Base-by-base conservation (phyloP, 2,888 invertebrate genomes). In the Oscheius sp. region DNA sequence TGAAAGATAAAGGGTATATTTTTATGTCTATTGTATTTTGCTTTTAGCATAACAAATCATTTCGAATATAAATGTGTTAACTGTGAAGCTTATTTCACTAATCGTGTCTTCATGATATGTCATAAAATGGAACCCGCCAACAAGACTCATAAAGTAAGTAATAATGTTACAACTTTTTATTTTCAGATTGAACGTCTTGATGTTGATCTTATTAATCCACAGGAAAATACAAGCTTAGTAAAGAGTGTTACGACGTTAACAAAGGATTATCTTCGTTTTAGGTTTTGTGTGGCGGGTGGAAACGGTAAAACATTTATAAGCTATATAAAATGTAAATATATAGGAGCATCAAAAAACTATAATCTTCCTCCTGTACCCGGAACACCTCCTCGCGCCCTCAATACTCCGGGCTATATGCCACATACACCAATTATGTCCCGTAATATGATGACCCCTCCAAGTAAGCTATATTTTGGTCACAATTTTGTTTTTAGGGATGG, bases 61-160 rank as follows among this genome's bases (percentile, higher is more conserved):
- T 59, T 59, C 41, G 59, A 59, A 44, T 59, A 59, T 24, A 41
- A 28, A 20, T 59, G 59, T n/a, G 41, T 44, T 0, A 12, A 22
- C 1, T 59, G 59, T 20, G 28, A 59, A 2, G 59, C 41, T 4
- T 59, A 28, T n/a, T 59, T 59, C 44, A 59, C 59, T 20, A 44
- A 41, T 4, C 41, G 30, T 26, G 20, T 44, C 14, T 59, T 59
- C 26, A 59, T 59, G 59, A 24, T 44, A n/a, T 17, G 24, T 9
- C 59, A 59, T 59, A 59, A 59, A 44, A n/a, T 41, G 41, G n/a
- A 28, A 2, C 32, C 32, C 22, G 20, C 4, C n/a, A 0, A 26
- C 3, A 26, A 24, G 8, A 24, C n/a, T 20, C 54, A 54, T n/a
- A 24, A 54, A 20, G 54, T 54, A 12, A 32, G 54, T 32, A 17